Evolutionary conservation across 2,113 vertebrate genomes (phyloP).

Genomic region (Pelvicachromis taeniatus): DNA sequence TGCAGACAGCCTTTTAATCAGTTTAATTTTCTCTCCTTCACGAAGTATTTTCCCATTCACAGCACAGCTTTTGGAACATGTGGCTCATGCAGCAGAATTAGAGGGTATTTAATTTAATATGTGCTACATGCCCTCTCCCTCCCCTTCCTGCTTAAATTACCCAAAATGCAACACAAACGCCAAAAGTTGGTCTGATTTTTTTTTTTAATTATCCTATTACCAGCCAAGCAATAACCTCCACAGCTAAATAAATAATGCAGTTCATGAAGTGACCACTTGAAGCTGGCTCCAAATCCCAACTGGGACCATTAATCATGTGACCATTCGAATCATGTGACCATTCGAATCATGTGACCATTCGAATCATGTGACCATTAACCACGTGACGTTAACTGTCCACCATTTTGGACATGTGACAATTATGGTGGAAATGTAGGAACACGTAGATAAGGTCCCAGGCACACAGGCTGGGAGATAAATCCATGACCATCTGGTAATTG

Average conservation of each 20-base stretch:
- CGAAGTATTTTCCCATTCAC: neutral
- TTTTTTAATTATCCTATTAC: neutral
- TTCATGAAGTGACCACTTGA: neutral
- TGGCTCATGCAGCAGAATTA: neutral
- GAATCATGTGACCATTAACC: neutral
- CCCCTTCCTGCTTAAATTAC: neutral
- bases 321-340: too few relatives aligned
- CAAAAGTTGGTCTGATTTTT: neutral
- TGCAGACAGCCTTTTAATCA: constrained; percentile 23
- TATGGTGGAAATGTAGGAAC: neutral
- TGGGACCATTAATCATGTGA: too few relatives aligned
- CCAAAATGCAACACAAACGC: neutral
- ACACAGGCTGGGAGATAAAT: neutral
- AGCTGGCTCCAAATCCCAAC: neutral
- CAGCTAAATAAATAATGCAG: neutral
- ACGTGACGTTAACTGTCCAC: neutral
- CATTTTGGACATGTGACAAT: neutral
- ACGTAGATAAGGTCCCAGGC: neutral
- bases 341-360: too few relatives aligned
- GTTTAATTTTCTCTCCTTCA: neutral
- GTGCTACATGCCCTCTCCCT: neutral
- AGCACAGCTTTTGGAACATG: neutral
- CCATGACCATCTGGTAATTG: neutral
- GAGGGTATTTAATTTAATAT: neutral
- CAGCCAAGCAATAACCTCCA: neutral